Evolutionary conservation across 2,113 vertebrate species (phyloP).

Genomic region (Tretioscincus oriximinensis): DNA sequence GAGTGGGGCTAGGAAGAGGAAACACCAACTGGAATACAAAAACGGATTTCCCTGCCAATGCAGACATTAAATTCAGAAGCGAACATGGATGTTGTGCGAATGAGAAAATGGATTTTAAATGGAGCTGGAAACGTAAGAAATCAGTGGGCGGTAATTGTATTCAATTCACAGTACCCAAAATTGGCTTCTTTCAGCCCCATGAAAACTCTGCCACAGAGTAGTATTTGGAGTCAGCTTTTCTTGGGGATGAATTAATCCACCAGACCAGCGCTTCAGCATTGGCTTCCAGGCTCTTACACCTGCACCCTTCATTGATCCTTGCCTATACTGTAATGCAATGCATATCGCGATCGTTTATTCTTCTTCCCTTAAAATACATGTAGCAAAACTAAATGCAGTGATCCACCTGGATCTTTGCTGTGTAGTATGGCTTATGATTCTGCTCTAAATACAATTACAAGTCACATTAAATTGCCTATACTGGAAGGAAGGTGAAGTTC

Average conservation of each 20-base stretch:
- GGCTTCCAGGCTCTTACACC: not conserved
- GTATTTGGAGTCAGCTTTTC: not conserved
- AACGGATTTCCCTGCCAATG: too few relatives aligned
- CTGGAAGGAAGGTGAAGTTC: not conserved
- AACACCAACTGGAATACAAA: too few relatives aligned
- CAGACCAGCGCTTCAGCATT: not conserved
- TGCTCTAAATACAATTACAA: not conserved
- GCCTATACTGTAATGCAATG: not conserved
- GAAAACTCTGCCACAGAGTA: too few relatives aligned
- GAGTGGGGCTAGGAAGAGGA: too few relatives aligned
- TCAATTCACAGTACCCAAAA: too few relatives aligned
- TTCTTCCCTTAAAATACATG: not conserved
- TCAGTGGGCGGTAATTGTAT: too few relatives aligned
- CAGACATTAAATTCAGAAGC: too few relatives aligned
- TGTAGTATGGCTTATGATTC: not conserved
- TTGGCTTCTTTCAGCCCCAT: too few relatives aligned
- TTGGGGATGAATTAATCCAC: not conserved
- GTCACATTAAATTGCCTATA: not conserved
- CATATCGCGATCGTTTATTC: not conserved
- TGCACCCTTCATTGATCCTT: not conserved
- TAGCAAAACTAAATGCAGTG: not conserved
- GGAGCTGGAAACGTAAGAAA: too few relatives aligned
- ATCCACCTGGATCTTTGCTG: not conserved
- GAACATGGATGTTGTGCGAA: too few relatives aligned
- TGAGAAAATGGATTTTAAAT: too few relatives aligned